Conservation (phyloP, 2,888 invertebrate species). For the Parasteatoda lunata region DNA sequence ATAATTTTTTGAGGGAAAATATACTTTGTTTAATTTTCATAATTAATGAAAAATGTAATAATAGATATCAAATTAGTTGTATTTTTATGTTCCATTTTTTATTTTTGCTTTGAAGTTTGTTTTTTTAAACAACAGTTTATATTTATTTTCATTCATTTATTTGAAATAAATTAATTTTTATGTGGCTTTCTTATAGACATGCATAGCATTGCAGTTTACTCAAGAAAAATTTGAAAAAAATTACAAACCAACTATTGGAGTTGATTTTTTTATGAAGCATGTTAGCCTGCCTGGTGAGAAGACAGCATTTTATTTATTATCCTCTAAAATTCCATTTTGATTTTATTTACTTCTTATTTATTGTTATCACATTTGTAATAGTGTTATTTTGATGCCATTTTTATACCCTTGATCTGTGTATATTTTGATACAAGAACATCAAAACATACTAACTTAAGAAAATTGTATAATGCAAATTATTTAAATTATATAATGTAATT, state of each 20-base stretch:
- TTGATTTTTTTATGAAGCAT: constrained; percentile 83
- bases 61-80: no score
- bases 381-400: no score
- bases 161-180: constrained; percentile 8
- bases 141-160: background rate
- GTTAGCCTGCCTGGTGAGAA: constrained; percentile 78
- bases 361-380: no score
- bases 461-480: no score
- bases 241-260: constrained; percentile 81
- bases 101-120: background rate
- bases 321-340: background rate
- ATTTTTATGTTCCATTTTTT: background rate
- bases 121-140: background rate
- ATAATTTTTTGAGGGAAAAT: no score
- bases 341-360: background rate
- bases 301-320: background rate
- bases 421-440: no score
- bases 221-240: constrained; percentile 80
- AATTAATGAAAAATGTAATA: no score
- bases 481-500: no score
- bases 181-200: constrained; percentile 77
- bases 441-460: no score
- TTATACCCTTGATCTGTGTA: no score
- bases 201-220: constrained; percentile 80
- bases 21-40: no score